Base-by-base conservation (phyloP, 2,888 invertebrate species). In the Lycophotia porphyrea region DNA sequence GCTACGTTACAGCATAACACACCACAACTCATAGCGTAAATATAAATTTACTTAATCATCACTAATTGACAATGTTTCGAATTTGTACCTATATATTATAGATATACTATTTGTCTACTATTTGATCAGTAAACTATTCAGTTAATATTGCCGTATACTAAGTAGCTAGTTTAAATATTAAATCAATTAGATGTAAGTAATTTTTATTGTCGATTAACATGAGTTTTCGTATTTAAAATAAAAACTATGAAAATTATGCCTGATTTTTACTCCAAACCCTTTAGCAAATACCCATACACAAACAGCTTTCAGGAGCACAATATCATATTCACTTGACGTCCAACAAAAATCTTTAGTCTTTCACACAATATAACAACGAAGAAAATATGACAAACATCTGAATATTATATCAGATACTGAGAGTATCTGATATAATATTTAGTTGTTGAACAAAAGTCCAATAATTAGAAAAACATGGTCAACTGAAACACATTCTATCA, bases 161-260 rank as follows among this genome's bases (percentile, higher is more conserved):
- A 85, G 87, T 93, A 94, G 91, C 84, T 94, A 94, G 92, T 89
- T 84, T 91, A 94, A 94, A 91, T 94, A 94, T 94, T 92, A 90
- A 92, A 91, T 91, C 86, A 90, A 89, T 84, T 93, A 93, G 89
- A 78, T 82, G 15, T 95, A 95, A 95, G 93, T 92, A 83, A 92
- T 94, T 94, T 94, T 93, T 94, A 95, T 92, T 92, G 88, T 91
- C 82, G 73, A 87, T 67, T 92, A 92, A 91, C 87, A 91, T 89
- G 88, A 82, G 88, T 89, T 95, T 95, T 95, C 91, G 90, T 92
- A 93, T 91, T 87, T 82, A 93, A 81, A 80, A 92, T 92, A 94
- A 94, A 82, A 93, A 85, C 81, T 84, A 87, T 84, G 87, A 86
- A 61, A 87, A 86, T 83, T 85, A 84, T 86, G 1, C 34, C 66